Base-by-base conservation (phyloP, 1,140 invertebrate species). In the Pentalonia nigronervosa region DNA sequence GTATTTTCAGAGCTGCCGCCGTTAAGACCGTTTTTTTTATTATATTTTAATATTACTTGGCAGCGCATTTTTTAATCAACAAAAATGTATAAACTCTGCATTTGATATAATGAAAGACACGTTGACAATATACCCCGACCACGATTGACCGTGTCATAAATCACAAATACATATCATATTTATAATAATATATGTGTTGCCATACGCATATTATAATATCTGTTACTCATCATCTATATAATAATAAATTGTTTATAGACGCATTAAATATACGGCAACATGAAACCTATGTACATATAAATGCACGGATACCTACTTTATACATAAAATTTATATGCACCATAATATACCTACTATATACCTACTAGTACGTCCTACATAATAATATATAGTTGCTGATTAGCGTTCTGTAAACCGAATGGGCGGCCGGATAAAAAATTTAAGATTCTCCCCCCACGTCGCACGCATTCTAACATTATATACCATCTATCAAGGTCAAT, bases 401-500 rank as follows among this genome's bases (percentile, higher is more conserved):
- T 84, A 87, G 17, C 30, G 45, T 87, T 87, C n/a, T 89, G 88
- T 36, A 56, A 56, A 53, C 23, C 21, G 34, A 41, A 89, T 36
- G 11, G 48, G 20, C 45, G 50, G 47, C 48, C 86, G 86, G 50
- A 56, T 89, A 89, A 89, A 89, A 89, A 50, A 48, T 47, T 87
- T 87, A 87, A 56, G 34, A 89, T 56, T 89, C 48, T 56, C 48
- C 88, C 48, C 50, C 48, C 34, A 17, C 23, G 30, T n/a, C 14
- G 20, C 47, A 45, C 20, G 11, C 56, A 30, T 67, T 41, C 7
- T 48, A 60, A 25, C 56, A 60, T 60, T 30, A 30, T 60, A 76
- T 34, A 67, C 30, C 60, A n/a, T 76, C 3, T 76, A 45, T 56
- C 89, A 90, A 90, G 89, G 89, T 90, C 89, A 30, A 90, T 45